A percentile compares a stretch with the other conserved stretches of the same genome.
phyloP scores from a whole-genome alignment of 2,797 vertebrate species.

The Erethizon dorsatum region DNA sequence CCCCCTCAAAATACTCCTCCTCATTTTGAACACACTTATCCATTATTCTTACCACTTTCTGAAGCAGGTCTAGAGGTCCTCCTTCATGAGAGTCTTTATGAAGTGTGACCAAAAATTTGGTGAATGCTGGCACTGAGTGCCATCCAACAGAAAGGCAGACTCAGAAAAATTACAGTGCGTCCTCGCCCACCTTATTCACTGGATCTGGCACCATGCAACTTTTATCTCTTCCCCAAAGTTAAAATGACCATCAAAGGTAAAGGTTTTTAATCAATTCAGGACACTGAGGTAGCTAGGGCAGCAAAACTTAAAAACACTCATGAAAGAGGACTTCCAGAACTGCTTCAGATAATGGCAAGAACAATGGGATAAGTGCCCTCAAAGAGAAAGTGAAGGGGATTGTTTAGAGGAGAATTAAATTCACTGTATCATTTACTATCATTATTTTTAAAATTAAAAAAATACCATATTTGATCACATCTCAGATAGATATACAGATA shows the following conservation, averaged over 20 bases:
- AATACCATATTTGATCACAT: not conserved
- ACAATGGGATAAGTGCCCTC: not conserved
- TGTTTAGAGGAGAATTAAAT: not conserved
- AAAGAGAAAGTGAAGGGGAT: not conserved
- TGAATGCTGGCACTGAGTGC: not conserved
- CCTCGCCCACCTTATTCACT: not conserved
- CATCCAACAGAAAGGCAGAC: not conserved
- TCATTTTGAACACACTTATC: not conserved
- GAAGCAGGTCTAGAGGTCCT: not conserved
- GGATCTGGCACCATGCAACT: not conserved
- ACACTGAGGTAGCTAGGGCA: not conserved
- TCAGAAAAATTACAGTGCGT: not conserved
- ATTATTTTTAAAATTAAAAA: not conserved
- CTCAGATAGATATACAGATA: not conserved
- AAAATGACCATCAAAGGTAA: not conserved
- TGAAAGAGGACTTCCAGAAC: not conserved
- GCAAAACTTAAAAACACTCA: not conserved
- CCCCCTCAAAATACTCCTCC: not conserved
- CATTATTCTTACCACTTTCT: not conserved
- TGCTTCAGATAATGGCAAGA: not conserved
- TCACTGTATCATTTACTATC: not conserved
- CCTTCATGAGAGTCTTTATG: not conserved
- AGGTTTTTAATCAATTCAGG: not conserved
- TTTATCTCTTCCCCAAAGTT: not conserved
- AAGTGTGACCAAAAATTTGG: not conserved